These are phyloP conservation scores for Thalassaphorura encarpata DNA, from an alignment of 1,140 invertebrate species.

Conservation along the genomic window DNA sequence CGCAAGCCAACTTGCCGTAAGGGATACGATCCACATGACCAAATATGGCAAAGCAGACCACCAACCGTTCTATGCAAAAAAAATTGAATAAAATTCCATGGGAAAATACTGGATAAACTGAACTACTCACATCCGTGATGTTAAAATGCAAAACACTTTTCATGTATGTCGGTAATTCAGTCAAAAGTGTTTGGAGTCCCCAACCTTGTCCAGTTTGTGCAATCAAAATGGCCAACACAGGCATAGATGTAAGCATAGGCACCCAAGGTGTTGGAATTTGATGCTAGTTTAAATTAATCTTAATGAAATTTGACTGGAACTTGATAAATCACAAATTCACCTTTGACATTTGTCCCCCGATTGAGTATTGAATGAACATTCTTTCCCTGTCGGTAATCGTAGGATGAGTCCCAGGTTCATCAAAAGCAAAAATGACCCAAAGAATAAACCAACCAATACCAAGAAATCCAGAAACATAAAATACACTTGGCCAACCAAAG, in stretches of 20 bases:
- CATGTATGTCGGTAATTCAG: slow-evolving; percentile 53
- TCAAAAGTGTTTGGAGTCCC: slow-evolving; percentile 49
- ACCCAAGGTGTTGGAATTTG: slow-evolving; percentile 55
- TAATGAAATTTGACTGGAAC: not conserved
- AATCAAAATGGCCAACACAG: slow-evolving; percentile 80
- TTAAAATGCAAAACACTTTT: slow-evolving; percentile 47
- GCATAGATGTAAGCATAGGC: slow-evolving; percentile 60
- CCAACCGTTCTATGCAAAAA: slow-evolving; percentile 47
- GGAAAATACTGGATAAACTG: not conserved
- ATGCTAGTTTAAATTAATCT: slow-evolving; percentile 1
- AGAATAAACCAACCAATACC: slow-evolving; percentile 61
- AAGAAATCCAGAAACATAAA: slow-evolving; percentile 70
- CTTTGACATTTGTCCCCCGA: slow-evolving; percentile 21
- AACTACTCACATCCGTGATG: slow-evolving; percentile 42
- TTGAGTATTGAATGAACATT: slow-evolving; percentile 48
- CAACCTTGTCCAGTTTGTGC: slow-evolving; percentile 28
- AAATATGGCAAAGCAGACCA: slow-evolving; percentile 59
- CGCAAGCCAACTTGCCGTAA: slow-evolving; percentile 53
- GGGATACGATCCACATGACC: slow-evolving; percentile 60
- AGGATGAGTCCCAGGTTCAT: slow-evolving; percentile 60
- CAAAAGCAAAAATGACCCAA: slow-evolving; percentile 62
- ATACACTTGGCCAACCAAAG: slow-evolving; percentile 65
- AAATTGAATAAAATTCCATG: not conserved
- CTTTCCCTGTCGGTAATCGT: slow-evolving; percentile 58
- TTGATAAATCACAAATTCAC: not conserved